These are phyloP conservation scores for Loriculus beryllinus DNA, from an alignment of 2,797 vertebrate species.

Conservation along the genomic window DNA sequence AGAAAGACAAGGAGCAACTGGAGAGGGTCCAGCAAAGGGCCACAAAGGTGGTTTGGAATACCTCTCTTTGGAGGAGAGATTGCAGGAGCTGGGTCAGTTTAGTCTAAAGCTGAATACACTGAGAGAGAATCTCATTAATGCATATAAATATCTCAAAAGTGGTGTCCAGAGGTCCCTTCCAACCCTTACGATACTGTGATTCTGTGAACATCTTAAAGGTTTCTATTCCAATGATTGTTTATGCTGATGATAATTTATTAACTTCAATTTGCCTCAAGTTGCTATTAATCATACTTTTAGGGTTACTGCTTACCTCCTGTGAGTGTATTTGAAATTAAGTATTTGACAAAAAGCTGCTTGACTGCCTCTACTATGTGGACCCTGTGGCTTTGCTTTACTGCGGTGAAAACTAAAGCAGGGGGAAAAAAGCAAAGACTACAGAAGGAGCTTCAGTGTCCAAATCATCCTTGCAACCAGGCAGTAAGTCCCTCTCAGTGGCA, in stretches of 20 bases:
- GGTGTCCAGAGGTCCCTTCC: not conserved
- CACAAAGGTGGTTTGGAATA: not conserved
- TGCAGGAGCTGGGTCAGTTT: not conserved
- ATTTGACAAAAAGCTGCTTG: not conserved
- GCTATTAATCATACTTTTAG: not conserved
- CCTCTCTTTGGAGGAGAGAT: not conserved
- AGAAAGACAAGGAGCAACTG: not conserved
- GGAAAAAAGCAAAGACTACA: not conserved
- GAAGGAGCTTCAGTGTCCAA: slow-evolving; percentile 41
- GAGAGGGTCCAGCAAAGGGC: not conserved
- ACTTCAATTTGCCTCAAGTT: not conserved
- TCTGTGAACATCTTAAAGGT: not conserved
- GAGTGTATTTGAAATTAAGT: not conserved
- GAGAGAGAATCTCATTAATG: not conserved
- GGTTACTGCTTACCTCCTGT: not conserved
- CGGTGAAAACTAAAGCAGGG: not conserved
- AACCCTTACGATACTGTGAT: not conserved
- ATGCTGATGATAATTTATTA: not conserved
- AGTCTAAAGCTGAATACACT: not conserved
- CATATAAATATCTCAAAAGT: not conserved
- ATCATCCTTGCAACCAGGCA: slow-evolving; percentile 36
- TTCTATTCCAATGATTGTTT: not conserved
- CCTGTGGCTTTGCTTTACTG: not conserved
- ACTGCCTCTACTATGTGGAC: not conserved
- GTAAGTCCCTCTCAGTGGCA: slow-evolving; percentile 57